A percentile compares a stretch with the other conserved stretches of the same genome.
Conservation (phyloP, 1,140 invertebrate species). For the Lordiphosa collinella region DNA sequence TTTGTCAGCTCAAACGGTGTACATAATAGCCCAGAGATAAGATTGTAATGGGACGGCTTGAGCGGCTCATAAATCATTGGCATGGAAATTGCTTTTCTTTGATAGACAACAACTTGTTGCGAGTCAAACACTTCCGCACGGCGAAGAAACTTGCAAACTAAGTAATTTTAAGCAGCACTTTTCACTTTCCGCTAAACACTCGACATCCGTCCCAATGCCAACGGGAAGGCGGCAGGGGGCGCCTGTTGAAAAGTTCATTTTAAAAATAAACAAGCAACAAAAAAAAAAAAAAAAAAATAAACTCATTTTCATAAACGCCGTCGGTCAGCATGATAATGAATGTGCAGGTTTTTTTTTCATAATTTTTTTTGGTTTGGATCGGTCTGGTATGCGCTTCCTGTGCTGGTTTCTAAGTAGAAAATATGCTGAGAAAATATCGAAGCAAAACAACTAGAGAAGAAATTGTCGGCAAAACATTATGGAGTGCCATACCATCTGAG, state of each 20-base stretch:
- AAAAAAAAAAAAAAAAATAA: constrained; percentile 69
- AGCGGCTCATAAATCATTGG: constrained; percentile 75
- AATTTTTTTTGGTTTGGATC: constrained; percentile 2
- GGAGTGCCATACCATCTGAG: neutral
- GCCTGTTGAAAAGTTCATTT: constrained; percentile 67
- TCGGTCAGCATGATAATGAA: constrained; percentile 50
- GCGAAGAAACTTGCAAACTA: constrained; percentile 66
- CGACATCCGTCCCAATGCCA: constrained; percentile 55
- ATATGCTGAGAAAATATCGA: constrained; percentile 55
- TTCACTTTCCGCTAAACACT: constrained; percentile 76
- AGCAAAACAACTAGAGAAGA: constrained; percentile 12
- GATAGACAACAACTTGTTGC: constrained; percentile 65
- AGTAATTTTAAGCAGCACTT: constrained; percentile 74
- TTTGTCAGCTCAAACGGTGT: constrained; percentile 75
- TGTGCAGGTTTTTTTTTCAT: constrained; percentile 51
- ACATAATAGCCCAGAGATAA: constrained; percentile 73
- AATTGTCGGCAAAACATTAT: constrained; percentile 19
- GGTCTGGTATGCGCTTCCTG: constrained; percentile 68
- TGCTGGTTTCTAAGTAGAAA: constrained; percentile 59
- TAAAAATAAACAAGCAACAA: constrained; percentile 66
- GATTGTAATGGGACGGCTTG: constrained; percentile 70
- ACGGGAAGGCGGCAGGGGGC: neutral
- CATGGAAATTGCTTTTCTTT: constrained; percentile 76
- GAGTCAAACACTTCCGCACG: constrained; percentile 51
- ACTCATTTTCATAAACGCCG: constrained; percentile 68